Evolutionary conservation across 2,113 vertebrate genomes (phyloP).

Genomic region (Antechinus stuartii): DNA sequence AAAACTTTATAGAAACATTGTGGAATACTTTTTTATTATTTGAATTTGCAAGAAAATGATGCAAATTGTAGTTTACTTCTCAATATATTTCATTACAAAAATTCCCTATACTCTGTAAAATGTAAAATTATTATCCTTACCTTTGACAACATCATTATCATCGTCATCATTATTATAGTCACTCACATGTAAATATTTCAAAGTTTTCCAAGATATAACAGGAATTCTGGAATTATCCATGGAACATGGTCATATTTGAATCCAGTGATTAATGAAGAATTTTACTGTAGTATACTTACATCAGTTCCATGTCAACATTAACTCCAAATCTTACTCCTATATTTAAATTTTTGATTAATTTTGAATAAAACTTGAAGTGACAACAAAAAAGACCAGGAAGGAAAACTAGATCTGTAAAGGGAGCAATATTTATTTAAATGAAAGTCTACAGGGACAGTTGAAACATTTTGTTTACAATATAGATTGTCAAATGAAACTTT

Average conservation of each 20-base stretch:
- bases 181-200: not conserved
- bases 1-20: not conserved
- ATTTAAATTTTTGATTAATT: not conserved
- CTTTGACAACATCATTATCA: not conserved
- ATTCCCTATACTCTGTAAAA: not conserved
- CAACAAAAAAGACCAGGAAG: not conserved
- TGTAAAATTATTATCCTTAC: not conserved
- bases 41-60: not conserved
- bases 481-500: not conserved
- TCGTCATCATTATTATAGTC: not conserved
- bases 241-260: not conserved
- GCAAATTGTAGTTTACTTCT: not conserved
- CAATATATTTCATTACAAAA: not conserved
- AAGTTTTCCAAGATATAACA: not conserved
- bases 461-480: not conserved
- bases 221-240: not conserved
- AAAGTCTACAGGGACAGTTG: not conserved
- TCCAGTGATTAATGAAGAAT: not conserved
- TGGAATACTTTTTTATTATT: not conserved
- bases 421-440: not conserved
- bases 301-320: not conserved
- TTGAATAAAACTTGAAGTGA: not conserved
- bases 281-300: not conserved
- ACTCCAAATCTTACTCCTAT: not conserved
- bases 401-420: not conserved